A percentile compares a stretch with the other conserved stretches of the same genome.
phyloP scores from a whole-genome alignment of 1,140 invertebrate genomes.

The Philopotamus ludificatus region DNA sequence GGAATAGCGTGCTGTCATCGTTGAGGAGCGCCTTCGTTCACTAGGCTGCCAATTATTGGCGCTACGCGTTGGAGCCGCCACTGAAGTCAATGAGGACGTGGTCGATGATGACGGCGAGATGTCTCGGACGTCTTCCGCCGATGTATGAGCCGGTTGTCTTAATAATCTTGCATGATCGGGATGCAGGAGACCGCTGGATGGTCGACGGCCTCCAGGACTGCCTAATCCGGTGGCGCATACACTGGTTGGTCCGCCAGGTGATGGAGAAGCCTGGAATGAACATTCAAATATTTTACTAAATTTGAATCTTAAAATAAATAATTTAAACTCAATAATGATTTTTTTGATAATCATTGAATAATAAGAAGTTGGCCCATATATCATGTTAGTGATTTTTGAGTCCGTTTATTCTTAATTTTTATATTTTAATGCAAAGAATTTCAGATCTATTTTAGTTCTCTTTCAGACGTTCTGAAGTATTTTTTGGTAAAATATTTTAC shows the following conservation, averaged over 20 bases:
- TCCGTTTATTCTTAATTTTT: too few relatives aligned
- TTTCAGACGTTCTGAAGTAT: too few relatives aligned
- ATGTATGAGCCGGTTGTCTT: slow-evolving; percentile 49
- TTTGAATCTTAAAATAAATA: background rate
- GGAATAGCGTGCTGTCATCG: slow-evolving; percentile 62
- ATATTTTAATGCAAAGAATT: too few relatives aligned
- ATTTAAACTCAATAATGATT: background rate
- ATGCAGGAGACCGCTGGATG: slow-evolving; percentile 62
- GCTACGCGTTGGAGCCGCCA: slow-evolving; percentile 51
- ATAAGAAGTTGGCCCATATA: too few relatives aligned
- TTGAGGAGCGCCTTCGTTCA: slow-evolving; percentile 53
- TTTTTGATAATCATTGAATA: background rate
- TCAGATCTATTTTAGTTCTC: too few relatives aligned
- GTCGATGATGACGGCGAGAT: slow-evolving; percentile 56
- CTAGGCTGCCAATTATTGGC: slow-evolving; percentile 50
- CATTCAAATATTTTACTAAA: background rate
- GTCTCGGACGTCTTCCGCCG: slow-evolving; percentile 52
- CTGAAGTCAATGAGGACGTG: slow-evolving; percentile 59
- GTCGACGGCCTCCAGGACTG: slow-evolving; percentile 46
- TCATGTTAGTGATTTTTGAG: too few relatives aligned
- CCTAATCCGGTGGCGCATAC: slow-evolving; percentile 43
- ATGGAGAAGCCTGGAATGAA: slow-evolving; percentile 60
- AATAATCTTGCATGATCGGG: slow-evolving; percentile 66
- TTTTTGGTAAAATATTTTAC: too few relatives aligned
- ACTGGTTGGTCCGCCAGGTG: slow-evolving; percentile 46